A percentile compares a stretch with the other conserved stretches of the same genome.
Evolutionary conservation across 2,888 invertebrate species (phyloP).

Genomic region (Sipunculus nudus): DNA sequence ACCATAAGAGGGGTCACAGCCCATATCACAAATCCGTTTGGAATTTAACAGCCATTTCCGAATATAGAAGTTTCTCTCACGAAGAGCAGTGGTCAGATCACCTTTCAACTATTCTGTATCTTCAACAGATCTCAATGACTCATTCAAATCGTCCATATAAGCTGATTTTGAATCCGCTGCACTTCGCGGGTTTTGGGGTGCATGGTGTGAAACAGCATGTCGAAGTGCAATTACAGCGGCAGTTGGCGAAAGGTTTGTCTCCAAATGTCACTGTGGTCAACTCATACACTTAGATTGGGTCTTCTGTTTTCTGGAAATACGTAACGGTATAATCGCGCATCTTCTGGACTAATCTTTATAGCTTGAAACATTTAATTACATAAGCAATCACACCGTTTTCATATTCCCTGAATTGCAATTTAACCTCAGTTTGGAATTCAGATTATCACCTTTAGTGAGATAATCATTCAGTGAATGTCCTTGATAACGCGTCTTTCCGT

Average conservation of each 20-base stretch:
- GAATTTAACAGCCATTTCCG: background rate
- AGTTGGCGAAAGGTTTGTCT: constrained; percentile 11
- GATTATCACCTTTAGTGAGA: background rate
- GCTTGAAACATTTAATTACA: constrained; percentile 9
- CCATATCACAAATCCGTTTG: background rate
- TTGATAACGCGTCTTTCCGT: constrained; percentile 9
- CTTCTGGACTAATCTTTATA: background rate
- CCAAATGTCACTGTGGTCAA: background rate
- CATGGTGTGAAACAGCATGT: background rate
- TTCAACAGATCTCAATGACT: background rate
- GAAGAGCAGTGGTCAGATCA: background rate
- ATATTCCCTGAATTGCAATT: constrained; percentile 1
- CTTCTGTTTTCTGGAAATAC: background rate
- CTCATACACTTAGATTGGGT: background rate
- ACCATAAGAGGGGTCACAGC: background rate
- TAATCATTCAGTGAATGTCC: constrained; percentile 13
- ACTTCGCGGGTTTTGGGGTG: constrained; percentile 1
- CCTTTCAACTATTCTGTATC: background rate
- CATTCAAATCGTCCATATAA: background rate
- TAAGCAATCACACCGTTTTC: constrained; percentile 7
- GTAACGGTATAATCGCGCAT: background rate
- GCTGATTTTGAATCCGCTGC: background rate
- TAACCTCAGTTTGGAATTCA: constrained; percentile 6
- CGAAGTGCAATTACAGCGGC: constrained; percentile 5
- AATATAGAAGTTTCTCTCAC: background rate